A percentile compares a stretch with the other conserved stretches of the same genome.
Conservation (phyloP, 2,113 vertebrate genomes). For the Phycodurus eques region DNA sequence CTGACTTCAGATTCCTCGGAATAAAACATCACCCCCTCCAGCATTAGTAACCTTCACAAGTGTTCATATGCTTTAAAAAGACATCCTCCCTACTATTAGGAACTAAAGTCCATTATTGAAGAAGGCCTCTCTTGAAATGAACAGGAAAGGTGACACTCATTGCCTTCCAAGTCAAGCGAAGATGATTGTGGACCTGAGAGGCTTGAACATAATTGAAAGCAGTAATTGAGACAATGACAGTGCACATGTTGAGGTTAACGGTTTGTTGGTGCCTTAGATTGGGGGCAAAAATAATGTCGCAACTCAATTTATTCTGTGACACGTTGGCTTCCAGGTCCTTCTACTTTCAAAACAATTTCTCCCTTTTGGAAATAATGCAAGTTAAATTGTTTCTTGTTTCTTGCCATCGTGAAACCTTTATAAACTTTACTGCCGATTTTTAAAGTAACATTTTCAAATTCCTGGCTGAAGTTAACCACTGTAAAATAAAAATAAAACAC, state of each 20-base stretch:
- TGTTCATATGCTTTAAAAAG: not conserved
- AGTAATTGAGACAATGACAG: not conserved
- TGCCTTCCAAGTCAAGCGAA: not conserved
- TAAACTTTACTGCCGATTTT: not conserved
- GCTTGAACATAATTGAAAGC: not conserved
- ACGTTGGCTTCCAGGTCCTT: not conserved
- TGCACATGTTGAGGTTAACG: not conserved
- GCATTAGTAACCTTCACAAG: not conserved
- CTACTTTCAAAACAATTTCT: slow-evolving; percentile 8
- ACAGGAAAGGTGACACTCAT: not conserved
- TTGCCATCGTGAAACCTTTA: not conserved
- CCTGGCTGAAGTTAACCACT: no score
- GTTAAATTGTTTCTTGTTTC: slow-evolving; percentile 1
- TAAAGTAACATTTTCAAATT: not conserved
- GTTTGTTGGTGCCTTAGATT: not conserved
- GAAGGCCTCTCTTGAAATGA: not conserved
- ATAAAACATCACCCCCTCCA: not conserved
- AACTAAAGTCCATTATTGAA: not conserved
- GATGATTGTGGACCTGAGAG: not conserved
- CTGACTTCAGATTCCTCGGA: not conserved
- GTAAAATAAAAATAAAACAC: no score
- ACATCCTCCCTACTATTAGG: not conserved
- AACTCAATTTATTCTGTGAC: slow-evolving; percentile 17
- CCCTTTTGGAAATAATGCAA: slow-evolving; percentile 17
- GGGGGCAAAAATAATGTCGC: not conserved